Evolutionary conservation across 1,140 invertebrate species (phyloP).

Genomic region (Mizuhopecten yessoensis): DNA sequence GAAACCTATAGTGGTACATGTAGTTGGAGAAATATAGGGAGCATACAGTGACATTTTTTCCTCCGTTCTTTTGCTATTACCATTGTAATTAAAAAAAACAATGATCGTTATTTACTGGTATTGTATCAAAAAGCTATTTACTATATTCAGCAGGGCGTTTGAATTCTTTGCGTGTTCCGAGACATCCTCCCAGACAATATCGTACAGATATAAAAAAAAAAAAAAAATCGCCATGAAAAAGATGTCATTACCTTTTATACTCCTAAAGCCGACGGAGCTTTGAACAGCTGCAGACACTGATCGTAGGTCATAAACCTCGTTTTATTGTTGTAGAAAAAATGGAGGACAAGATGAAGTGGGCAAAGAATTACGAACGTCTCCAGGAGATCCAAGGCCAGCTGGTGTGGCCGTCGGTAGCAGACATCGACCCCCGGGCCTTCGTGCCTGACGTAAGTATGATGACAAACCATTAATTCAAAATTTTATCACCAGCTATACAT

Average conservation of each 20-base stretch:
- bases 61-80: too few species aligned
- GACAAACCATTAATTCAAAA: background rate
- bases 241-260: background rate
- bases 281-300: background rate
- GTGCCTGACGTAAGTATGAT: constrained; percentile 86
- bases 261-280: too few species aligned
- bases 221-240: background rate
- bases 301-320: background rate
- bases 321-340: constrained; percentile 85
- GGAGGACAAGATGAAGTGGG: constrained; percentile 90
- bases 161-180: background rate
- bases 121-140: too few species aligned
- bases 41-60: too few species aligned
- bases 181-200: background rate
- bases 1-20: too few species aligned
- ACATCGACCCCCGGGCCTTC: constrained; percentile 87
- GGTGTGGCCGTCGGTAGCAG: constrained; percentile 88
- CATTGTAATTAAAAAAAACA: too few species aligned
- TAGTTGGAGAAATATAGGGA: background rate
- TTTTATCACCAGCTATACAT: too few species aligned
- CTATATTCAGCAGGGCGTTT: background rate
- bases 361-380: constrained; percentile 89
- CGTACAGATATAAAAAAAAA: background rate
- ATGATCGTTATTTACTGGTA: too few species aligned
- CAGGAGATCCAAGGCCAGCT: constrained; percentile 89